These are phyloP conservation scores for Aspidiotus destructor DNA, from an alignment of 2,888 invertebrate species.

Conservation along the genomic window DNA sequence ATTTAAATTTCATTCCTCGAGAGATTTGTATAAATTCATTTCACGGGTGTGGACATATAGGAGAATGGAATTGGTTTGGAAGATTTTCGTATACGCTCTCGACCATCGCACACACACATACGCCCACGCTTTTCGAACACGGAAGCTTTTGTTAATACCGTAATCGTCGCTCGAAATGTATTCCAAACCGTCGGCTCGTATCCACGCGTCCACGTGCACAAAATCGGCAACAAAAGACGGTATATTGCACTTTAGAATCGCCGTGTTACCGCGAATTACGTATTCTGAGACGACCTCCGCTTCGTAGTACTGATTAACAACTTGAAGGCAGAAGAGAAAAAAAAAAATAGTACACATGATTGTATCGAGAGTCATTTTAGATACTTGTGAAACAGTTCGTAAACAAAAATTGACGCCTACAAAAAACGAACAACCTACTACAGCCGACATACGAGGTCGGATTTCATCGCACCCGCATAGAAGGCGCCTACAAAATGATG, in stretches of 20 bases:
- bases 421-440: neutral
- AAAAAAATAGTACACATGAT: slow-evolving; percentile 16
- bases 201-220: slow-evolving; percentile 60
- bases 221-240: slow-evolving; percentile 66
- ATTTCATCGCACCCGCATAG: too few species aligned
- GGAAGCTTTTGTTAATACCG: slow-evolving; percentile 40
- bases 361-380: slow-evolving; percentile 3
- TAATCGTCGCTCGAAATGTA: slow-evolving; percentile 46
- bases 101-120: neutral
- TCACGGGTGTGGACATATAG: too few species aligned
- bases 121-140: neutral
- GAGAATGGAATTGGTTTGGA: too few species aligned
- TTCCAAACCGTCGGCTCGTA: slow-evolving; percentile 53
- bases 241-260: slow-evolving; percentile 61
- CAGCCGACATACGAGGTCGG: too few species aligned
- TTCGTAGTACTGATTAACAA: slow-evolving; percentile 61
- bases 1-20: too few species aligned
- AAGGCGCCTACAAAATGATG: too few species aligned
- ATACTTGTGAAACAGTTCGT: too few species aligned
- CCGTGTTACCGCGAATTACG: slow-evolving; percentile 62
- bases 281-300: slow-evolving; percentile 64
- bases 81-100: too few species aligned
- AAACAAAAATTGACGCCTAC: slow-evolving; percentile 3
- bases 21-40: too few species aligned
- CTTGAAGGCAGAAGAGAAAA: slow-evolving; percentile 42